Evolutionary conservation across 2,113 vertebrate species (phyloP), one percentile per base, ranked within the genome.

Genomic region (Piaya cayana): DNA sequence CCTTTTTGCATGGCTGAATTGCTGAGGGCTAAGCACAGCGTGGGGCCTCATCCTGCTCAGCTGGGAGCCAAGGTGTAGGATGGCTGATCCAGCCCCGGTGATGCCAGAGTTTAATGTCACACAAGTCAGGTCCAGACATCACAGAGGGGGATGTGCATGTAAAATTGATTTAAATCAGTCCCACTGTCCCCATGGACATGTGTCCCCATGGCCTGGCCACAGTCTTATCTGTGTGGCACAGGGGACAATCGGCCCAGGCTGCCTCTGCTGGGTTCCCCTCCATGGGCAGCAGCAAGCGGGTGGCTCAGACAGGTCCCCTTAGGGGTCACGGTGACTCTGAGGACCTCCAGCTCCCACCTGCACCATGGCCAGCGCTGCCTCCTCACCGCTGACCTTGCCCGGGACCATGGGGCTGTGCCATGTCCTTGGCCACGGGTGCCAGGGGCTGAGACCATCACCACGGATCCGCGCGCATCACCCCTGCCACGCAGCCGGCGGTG

Each of bases 91-190:
- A 75, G 37, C n/a, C 53, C 50, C 4, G 16, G 52, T 4, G 55
- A 10, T 17, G 21, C 16, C 6, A 8, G 49, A 2, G 15, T 25
- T 70, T 5, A 3, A 65, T 8, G 17, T 30, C 67, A 29, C 63
- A 10, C 0, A 2, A 47, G 20, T 9, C 7, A 2, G 39, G 29
- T n/a, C 14, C 42, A 32, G 55, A 30, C 6, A 59, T 43, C 16
- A 9, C 0, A 1, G 42, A 12, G 42, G 16, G 11, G 6, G 7
- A 42, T 0, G 13, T n/a, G 56, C 8, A 2, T 8, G 29, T 17
- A 5, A 52, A 50, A 75, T 12, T 2, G 25, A 37, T 81, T 83
- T 52, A 15, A 36, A 43, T 9, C 37, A 10, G 15, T 45, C 27
- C 25, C 22, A 2, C 58, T 17, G 18, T 49, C 15, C 52, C 17